Evolutionary conservation across 2,888 invertebrate species (phyloP).

Genomic region (Belgica antarctica): DNA sequence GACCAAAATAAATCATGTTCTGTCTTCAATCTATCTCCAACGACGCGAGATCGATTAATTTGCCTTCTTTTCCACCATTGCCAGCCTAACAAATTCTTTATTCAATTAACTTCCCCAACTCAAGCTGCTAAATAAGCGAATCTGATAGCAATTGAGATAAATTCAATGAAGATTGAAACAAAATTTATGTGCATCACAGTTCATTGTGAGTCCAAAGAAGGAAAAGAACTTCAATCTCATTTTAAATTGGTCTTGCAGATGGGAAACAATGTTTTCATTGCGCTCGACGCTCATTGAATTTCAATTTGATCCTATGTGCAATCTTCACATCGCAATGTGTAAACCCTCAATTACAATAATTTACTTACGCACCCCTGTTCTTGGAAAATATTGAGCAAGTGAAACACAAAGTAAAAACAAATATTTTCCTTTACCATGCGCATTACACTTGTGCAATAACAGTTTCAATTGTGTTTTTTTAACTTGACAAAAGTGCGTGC

Average conservation of each 20-base stretch:
- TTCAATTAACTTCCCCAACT: conserved; percentile 30
- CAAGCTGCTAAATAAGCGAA: conserved; percentile 4
- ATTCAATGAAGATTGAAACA: conserved; percentile 11
- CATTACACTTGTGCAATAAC: conserved; percentile 26
- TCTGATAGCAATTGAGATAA: conserved; percentile 27
- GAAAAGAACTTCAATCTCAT: conserved; percentile 8
- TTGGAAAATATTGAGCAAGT: conserved; percentile 9
- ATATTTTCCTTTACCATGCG: conserved; percentile 14
- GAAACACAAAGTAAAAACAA: conserved; percentile 20
- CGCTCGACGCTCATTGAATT: conserved; percentile 20
- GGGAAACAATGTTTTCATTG: not conserved
- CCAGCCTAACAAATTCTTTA: conserved; percentile 13
- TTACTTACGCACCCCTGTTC: not conserved
- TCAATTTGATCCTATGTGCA: conserved; percentile 16
- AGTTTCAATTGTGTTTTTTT: not conserved
- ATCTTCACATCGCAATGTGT: not conserved
- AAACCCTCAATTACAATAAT: conserved; percentile 25
- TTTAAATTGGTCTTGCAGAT: conserved; percentile 12
- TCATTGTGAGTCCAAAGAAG: not conserved
- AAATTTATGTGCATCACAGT: not conserved
- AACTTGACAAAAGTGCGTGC: conserved; percentile 14
- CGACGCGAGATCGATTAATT: not conserved
- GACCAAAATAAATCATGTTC: conserved; percentile 39
- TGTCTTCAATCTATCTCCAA: not conserved
- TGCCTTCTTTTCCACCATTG: not conserved